Evolutionary conservation across 2,888 invertebrate genomes (phyloP).

Genomic region (Neoaliturus tenellus): DNA sequence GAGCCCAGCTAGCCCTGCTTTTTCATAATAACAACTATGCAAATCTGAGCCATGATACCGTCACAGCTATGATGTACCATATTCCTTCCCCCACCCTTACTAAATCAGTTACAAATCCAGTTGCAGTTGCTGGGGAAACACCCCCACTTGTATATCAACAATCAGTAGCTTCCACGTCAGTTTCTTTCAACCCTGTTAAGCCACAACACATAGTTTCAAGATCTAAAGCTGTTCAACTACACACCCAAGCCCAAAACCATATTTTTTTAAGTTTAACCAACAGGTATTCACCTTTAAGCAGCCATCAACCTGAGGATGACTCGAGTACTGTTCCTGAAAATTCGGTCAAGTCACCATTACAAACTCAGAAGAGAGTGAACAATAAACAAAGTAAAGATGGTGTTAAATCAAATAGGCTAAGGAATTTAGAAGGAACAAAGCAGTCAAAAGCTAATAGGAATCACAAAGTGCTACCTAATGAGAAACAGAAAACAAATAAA

Average conservation of each 20-base stretch:
- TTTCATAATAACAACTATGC: conserved; percentile 4
- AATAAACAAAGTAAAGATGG: neutral
- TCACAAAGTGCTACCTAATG: neutral
- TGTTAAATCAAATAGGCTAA: neutral
- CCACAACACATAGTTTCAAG: neutral
- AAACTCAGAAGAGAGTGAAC: neutral
- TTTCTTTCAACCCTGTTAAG: neutral
- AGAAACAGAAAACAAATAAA: neutral
- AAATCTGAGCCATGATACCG: neutral
- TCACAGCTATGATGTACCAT: neutral
- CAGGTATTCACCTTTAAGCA: neutral
- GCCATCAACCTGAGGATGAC: neutral
- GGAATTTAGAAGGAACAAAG: neutral
- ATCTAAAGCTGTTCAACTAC: neutral
- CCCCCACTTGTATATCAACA: neutral
- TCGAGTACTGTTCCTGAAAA: neutral
- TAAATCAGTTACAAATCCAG: neutral
- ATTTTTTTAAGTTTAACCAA: neutral
- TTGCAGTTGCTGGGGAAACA: neutral
- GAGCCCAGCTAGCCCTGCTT: conserved; percentile 10
- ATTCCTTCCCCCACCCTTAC: neutral
- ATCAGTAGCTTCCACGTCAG: neutral
- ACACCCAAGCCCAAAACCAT: neutral
- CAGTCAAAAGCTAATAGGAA: neutral
- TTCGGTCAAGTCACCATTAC: neutral